A percentile compares a stretch with the other conserved stretches of the same genome.
Conservation (phyloP, 2,888 invertebrate genomes). For the Lasioglossum leucozonium region DNA sequence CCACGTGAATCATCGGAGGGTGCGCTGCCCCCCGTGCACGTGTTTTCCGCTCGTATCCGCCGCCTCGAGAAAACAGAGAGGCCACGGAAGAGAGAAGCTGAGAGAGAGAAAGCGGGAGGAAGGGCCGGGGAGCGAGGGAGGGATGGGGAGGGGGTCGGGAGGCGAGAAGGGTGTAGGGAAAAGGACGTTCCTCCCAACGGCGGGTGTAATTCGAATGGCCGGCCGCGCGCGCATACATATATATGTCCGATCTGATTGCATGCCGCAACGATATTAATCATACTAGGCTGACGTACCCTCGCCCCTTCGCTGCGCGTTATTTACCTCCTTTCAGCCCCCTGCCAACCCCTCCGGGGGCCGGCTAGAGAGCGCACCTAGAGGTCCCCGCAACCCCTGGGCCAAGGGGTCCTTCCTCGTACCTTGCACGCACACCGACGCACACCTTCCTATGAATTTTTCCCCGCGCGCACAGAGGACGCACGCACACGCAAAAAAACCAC, state of each 20-base stretch:
- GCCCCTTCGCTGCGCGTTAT: conserved; percentile 80
- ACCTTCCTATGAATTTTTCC: conserved; percentile 34
- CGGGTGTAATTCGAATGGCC: conserved; percentile 72
- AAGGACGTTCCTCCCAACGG: conserved; percentile 57
- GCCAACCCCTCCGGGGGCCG: conserved; percentile 69
- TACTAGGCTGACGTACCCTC: conserved; percentile 85
- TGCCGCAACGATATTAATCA: conserved; percentile 86
- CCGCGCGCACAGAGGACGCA: neutral
- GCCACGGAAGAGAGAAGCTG: conserved; percentile 14
- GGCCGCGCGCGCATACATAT: conserved; percentile 59
- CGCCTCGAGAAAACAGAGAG: conserved; percentile 45
- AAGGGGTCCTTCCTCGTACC: conserved; percentile 54
- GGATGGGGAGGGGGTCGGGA: neutral
- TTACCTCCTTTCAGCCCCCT: conserved; percentile 77
- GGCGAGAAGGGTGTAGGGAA: conserved; percentile 3
- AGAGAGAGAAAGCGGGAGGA: conserved; percentile 16
- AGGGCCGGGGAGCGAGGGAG: neutral
- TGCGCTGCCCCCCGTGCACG: conserved; percentile 9
- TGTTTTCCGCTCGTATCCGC: conserved; percentile 38
- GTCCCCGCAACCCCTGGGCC: conserved; percentile 47
- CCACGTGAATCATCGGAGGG: conserved; percentile 61
- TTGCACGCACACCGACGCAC: neutral
- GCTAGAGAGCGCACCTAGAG: conserved; percentile 62
- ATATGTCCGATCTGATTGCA: conserved; percentile 85
- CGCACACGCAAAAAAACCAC: conserved; percentile 2